These are phyloP conservation scores for Lates japonicus DNA, from an alignment of 2,797 vertebrate species.

Conservation along the genomic window DNA sequence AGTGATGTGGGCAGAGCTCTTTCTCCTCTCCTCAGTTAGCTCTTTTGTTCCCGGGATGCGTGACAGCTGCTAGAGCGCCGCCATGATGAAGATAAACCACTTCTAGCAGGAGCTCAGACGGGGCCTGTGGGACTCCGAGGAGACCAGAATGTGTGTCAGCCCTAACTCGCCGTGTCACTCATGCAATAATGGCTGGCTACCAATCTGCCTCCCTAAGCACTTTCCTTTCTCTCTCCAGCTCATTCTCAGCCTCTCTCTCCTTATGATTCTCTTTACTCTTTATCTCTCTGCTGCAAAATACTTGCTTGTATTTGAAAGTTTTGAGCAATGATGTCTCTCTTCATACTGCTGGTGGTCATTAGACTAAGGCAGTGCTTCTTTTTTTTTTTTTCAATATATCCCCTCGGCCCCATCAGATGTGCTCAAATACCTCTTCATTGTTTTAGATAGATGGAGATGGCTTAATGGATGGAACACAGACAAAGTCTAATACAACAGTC, in stretches of 20 bases:
- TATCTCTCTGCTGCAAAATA: not conserved
- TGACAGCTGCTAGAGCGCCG: constrained; percentile 43
- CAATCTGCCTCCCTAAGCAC: constrained; percentile 41
- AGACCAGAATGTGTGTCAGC: constrained; percentile 44
- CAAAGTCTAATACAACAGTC: not conserved
- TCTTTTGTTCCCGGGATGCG: constrained; percentile 36
- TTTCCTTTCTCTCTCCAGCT: constrained; percentile 18
- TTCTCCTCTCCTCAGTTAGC: constrained; percentile 13
- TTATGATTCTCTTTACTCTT: not conserved
- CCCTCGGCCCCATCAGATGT: not conserved
- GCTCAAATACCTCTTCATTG: not conserved
- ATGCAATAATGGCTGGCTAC: not conserved
- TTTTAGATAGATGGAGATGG: not conserved
- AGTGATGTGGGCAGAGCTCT: not conserved
- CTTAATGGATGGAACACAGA: not conserved
- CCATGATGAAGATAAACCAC: constrained; percentile 51
- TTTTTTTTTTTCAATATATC: not conserved
- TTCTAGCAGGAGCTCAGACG: constrained; percentile 4
- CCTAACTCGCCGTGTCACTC: constrained; percentile 51
- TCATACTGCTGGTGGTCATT: not conserved
- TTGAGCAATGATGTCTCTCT: not conserved
- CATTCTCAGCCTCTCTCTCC: not conserved
- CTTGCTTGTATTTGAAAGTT: not conserved
- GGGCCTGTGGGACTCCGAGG: constrained; percentile 28
- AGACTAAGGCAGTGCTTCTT: not conserved